A percentile compares a stretch with the other conserved stretches of the same genome.
Conservation (phyloP, 2,113 vertebrate genomes). For the Hylia prasina region DNA sequence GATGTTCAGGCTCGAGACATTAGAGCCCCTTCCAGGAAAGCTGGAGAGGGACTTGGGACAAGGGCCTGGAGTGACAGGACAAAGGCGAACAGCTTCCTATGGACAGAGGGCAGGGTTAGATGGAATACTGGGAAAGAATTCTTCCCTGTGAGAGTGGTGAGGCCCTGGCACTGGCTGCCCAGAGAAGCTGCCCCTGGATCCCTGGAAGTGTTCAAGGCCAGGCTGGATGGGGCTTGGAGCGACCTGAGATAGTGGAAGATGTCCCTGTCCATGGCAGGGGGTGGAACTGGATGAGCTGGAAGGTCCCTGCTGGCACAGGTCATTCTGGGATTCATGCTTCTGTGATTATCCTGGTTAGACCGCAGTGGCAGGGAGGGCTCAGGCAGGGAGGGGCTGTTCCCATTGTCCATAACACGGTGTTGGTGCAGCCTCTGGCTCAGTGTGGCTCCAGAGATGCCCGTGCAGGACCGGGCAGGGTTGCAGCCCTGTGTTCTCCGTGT, state of each 20-base stretch:
- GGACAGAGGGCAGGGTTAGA: background rate
- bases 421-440: background rate
- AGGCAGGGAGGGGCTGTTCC: background rate
- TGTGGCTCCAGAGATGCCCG: rapidly evolving
- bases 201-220: background rate
- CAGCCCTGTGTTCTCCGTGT: background rate
- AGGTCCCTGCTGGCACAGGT: background rate
- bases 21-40: background rate
- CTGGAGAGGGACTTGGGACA: background rate
- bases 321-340: too few relatives aligned
- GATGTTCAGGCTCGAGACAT: background rate
- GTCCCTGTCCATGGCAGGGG: background rate
- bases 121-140: background rate
- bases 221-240: background rate
- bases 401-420: rapidly evolving
- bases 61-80: background rate
- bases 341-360: background rate
- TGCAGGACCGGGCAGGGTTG: background rate
- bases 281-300: too few relatives aligned
- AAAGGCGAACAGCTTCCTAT: background rate
- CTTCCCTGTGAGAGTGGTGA: background rate
- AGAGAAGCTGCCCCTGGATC: background rate
- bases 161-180: background rate
- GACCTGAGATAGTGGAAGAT: rapidly evolving
- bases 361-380: background rate